A percentile compares a stretch with the other conserved stretches of the same genome.
These are phyloP conservation scores for Gasterosteus nipponicus DNA, from an alignment of 2,113 vertebrate genomes.

Conservation along the genomic window DNA sequence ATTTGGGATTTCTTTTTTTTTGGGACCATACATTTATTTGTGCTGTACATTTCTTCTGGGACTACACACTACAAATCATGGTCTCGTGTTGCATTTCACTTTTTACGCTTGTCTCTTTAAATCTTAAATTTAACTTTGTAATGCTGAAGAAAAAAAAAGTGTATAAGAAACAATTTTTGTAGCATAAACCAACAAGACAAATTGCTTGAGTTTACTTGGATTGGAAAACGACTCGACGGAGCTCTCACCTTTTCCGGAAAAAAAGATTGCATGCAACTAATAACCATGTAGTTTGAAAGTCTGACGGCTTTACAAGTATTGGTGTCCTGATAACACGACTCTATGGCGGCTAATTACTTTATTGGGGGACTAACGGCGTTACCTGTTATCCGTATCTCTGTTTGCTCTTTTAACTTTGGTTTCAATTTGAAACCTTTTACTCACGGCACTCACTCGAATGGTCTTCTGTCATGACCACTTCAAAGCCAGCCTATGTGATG, in stretches of 20 bases:
- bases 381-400: not conserved
- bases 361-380: not conserved
- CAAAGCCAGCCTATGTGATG: not conserved
- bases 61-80: not conserved
- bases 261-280: not conserved
- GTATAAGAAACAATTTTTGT: not conserved
- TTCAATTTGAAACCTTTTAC: not conserved
- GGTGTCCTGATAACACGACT: not conserved
- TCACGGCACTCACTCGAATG: not conserved
- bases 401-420: not conserved
- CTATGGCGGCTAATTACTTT: not conserved
- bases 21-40: slow-evolving; percentile 8
- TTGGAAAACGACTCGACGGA: not conserved
- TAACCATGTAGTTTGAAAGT: not conserved
- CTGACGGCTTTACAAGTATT: not conserved
- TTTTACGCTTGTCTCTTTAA: not conserved
- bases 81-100: not conserved
- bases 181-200: not conserved
- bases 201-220: not conserved
- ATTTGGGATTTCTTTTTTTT: slow-evolving; percentile 1
- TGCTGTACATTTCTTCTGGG: not conserved
- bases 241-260: not conserved
- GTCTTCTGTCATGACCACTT: not conserved
- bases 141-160: not conserved
- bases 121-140: not conserved